Percentiles rank a stretch among this genome's conserved stretches.
phyloP scores from a whole-genome alignment of 2,888 invertebrate species.

The Proisotoma minuta region DNA sequence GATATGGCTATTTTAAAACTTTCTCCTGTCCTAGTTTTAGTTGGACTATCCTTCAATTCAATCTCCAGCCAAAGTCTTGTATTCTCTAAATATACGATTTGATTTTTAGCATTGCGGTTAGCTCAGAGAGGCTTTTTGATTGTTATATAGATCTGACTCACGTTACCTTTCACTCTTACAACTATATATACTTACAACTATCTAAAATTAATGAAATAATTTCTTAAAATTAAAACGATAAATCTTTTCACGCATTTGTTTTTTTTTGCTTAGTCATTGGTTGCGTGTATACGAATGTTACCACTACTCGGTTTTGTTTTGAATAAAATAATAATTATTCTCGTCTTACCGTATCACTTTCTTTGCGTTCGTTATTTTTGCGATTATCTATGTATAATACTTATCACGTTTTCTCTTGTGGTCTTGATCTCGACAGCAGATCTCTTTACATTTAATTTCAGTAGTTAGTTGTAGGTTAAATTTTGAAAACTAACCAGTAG shows the following conservation, averaged over 20 bases:
- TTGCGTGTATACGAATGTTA: no score
- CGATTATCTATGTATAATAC: neutral
- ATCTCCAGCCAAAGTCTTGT: no score
- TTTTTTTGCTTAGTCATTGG: neutral
- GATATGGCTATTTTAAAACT: no score
- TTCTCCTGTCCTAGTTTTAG: no score
- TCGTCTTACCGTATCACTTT: conserved; percentile 4
- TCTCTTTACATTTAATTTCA: neutral
- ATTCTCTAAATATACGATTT: no score
- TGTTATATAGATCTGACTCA: no score
- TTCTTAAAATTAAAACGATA: neutral
- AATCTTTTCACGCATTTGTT: neutral
- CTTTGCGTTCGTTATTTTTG: neutral
- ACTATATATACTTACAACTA: neutral
- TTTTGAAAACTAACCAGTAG: no score
- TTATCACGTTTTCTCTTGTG: neutral
- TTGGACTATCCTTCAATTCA: no score
- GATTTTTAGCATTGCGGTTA: no score
- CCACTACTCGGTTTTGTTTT: no score
- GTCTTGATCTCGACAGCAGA: neutral
- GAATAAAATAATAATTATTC: conserved; percentile 6
- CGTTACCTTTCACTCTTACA: no score
- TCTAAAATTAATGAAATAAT: neutral
- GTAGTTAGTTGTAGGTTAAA: neutral
- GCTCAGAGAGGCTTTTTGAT: no score